Evolutionary conservation across 2,113 vertebrate genomes (phyloP), one percentile per base, ranked within the genome.

Genomic region (Ondatra zibethicus): DNA sequence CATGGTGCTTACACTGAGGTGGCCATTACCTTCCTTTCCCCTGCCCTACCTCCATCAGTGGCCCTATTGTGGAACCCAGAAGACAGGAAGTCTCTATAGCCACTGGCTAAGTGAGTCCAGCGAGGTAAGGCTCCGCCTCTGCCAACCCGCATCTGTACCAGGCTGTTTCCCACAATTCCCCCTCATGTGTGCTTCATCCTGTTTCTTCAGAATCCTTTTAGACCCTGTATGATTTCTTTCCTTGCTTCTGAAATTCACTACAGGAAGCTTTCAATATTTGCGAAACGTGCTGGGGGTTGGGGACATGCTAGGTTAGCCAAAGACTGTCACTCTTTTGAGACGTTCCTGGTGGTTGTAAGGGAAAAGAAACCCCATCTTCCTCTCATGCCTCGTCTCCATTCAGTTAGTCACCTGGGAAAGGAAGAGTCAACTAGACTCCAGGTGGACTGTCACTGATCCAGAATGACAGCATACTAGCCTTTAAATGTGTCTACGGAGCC

Each of bases 401-500:
- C 9, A 36, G 33, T 25, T 8, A 21, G 36, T 76, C 75, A 73
- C 63, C 47, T 33, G 29, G 39, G 33, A 77, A 73, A 45, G 89
- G 29, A n/a, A 78, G 70, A 88, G 70, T 45, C 45, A 45, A 21
- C 17, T 52, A 27, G 25, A 8, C 3, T 39, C 12, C 36, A 39
- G 42, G 8, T 8, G 45, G 42, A 39, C 4, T 80, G 77, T 55
- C 66, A 36, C 27, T 1, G 9, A 13, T 12, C 31, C 19, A n/a
- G 0, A 0, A 0, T 2, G 72, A 52, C 2, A 3, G 0, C 0
- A 2, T 29, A 14, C 52, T 84, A 19, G 5, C 47, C 17, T 39
- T 72, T 52, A 36, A 39, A 90, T 5, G 4, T 13, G 25, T 58
- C 70, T 45, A 21, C 27, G n/a, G n/a, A 63, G 5, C 8, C 42